A percentile compares a stretch with the other conserved stretches of the same genome.
Evolutionary conservation across 2,797 vertebrate species (phyloP).

Genomic region (Carapus acus): DNA sequence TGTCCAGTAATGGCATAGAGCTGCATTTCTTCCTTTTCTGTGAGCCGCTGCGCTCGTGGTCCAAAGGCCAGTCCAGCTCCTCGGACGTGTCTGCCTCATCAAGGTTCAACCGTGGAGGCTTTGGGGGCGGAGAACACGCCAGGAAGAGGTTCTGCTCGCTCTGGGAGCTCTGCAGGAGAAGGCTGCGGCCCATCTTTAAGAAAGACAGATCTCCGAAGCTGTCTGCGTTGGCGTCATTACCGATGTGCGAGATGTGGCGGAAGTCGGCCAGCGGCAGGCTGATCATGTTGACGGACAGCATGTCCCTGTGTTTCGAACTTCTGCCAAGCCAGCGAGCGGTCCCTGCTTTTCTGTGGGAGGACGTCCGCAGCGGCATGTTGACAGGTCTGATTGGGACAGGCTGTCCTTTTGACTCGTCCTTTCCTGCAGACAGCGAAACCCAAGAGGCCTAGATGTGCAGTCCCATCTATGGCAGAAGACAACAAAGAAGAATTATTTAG

Average conservation of each 20-base stretch:
- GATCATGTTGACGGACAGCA: constrained; percentile 76
- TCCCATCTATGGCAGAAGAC: constrained; percentile 46
- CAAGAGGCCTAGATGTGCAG: constrained; percentile 26
- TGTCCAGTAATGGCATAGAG: constrained; percentile 68
- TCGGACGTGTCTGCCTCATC: constrained; percentile 68
- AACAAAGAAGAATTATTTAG: constrained; percentile 25
- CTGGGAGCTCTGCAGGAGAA: constrained; percentile 75
- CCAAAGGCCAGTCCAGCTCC: constrained; percentile 46
- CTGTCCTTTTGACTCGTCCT: constrained; percentile 15
- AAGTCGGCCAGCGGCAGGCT: constrained; percentile 80
- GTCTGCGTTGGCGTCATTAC: constrained; percentile 64
- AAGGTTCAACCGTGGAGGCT: constrained; percentile 87
- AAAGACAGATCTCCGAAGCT: constrained; percentile 81
- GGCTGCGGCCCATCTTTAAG: constrained; percentile 71
- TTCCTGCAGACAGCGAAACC: constrained; percentile 6
- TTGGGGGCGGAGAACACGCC: constrained; percentile 81
- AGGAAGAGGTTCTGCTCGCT: constrained; percentile 83
- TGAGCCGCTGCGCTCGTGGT: constrained; percentile 24
- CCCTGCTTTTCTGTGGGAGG: constrained; percentile 58
- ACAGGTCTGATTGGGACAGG: constrained; percentile 15
- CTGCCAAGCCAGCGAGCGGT: constrained; percentile 66
- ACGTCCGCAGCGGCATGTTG: constrained; percentile 69
- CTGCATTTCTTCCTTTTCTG: constrained; percentile 70
- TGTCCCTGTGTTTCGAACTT: constrained; percentile 67
- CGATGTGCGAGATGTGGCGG: constrained; percentile 74